Conservation (phyloP, 2,797 vertebrate genomes). For the Denticeps clupeoides region DNA sequence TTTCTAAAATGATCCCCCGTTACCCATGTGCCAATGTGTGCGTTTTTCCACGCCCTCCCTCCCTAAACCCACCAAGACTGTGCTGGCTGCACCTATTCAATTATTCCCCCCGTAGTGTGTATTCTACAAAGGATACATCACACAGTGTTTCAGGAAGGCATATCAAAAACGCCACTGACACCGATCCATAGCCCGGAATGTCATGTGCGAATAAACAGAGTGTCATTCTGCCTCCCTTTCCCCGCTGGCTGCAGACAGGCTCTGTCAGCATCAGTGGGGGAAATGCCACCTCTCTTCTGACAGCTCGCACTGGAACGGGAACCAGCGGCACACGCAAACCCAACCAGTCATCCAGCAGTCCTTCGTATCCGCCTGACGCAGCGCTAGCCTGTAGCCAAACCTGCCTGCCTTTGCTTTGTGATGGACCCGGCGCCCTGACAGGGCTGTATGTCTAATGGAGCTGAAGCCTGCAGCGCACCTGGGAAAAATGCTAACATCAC, state of each 20-base stretch:
- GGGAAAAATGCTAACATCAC: no score
- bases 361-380: constrained; percentile 52
- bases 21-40: no score
- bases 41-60: background rate
- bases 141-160: constrained; percentile 59
- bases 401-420: constrained; percentile 17
- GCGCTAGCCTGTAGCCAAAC: constrained; percentile 41
- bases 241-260: constrained; percentile 81
- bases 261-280: constrained; percentile 84
- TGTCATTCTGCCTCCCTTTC: constrained; percentile 86
- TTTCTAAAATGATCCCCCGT: no score
- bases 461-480: background rate
- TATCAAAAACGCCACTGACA: constrained; percentile 82
- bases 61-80: background rate
- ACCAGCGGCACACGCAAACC: constrained; percentile 42
- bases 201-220: constrained; percentile 81
- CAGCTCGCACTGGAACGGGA: constrained; percentile 83
- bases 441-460: constrained; percentile 28
- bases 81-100: constrained; percentile 31
- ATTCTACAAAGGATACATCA: constrained; percentile 73
- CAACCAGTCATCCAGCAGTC: constrained; percentile 66
- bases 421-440: constrained; percentile 33
- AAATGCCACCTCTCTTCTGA: constrained; percentile 86
- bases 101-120: constrained; percentile 60
- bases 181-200: constrained; percentile 73